A percentile compares a stretch with the other conserved stretches of the same genome.
phyloP scores from a whole-genome alignment of 2,888 invertebrate genomes.

The Cyclophora punctaria region DNA sequence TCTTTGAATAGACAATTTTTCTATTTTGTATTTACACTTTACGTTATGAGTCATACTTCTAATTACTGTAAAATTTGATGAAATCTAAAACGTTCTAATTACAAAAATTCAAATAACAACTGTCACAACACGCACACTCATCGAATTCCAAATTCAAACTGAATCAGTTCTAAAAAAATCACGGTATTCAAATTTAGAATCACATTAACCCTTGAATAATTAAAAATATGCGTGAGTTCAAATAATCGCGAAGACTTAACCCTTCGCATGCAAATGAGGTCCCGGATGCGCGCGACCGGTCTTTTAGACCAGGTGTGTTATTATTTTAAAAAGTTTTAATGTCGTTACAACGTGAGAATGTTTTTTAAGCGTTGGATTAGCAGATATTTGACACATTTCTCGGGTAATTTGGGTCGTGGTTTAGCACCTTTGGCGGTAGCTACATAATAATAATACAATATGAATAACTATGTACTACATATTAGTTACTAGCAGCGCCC shows the following conservation, averaged over 20 bases:
- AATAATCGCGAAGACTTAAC: constrained; percentile 71
- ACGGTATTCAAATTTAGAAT: constrained; percentile 43
- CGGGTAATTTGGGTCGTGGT: too few relatives aligned
- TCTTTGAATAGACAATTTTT: too few relatives aligned
- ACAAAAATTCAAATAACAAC: constrained; percentile 14
- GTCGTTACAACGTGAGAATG: constrained; percentile 25
- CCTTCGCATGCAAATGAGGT: constrained; percentile 69
- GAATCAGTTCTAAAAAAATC: constrained; percentile 44
- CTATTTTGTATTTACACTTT: too few relatives aligned
- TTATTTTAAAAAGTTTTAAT: constrained; percentile 44
- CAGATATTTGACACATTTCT: too few relatives aligned
- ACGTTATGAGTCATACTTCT: too few relatives aligned
- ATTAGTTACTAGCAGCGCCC: too few relatives aligned
- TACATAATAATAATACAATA: too few relatives aligned
- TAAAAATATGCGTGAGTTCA: constrained; percentile 72
- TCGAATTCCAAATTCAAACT: constrained; percentile 51
- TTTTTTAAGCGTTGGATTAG: not conserved
- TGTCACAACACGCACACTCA: constrained; percentile 36
- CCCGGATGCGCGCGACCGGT: constrained; percentile 56
- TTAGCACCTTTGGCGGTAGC: too few relatives aligned
- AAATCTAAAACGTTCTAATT: not conserved
- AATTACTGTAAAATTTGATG: not conserved
- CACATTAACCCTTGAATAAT: constrained; percentile 74
- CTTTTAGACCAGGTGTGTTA: constrained; percentile 53
- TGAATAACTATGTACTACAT: too few relatives aligned